A percentile compares a stretch with the other conserved stretches of the same genome.
Evolutionary conservation across 2,888 invertebrate genomes (phyloP).

Genomic region (Adelphocoris suturalis): DNA sequence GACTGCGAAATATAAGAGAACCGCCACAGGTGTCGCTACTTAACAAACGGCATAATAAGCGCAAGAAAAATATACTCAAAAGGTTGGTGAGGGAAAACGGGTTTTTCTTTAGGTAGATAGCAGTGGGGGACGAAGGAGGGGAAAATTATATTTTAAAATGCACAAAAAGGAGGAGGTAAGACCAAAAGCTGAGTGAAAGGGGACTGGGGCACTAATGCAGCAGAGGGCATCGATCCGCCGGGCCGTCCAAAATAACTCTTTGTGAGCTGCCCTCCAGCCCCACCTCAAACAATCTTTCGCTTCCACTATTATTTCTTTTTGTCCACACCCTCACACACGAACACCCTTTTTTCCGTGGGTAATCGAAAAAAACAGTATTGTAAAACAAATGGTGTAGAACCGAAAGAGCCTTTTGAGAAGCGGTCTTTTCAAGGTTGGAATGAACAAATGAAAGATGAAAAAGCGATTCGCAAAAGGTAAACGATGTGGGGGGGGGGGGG

Average conservation of each 20-base stretch:
- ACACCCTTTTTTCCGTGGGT: background rate
- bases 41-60: background rate
- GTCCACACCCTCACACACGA: background rate
- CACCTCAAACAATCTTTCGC: conserved; percentile 24
- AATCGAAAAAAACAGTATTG: background rate
- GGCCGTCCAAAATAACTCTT: conserved; percentile 4
- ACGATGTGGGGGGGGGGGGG: background rate
- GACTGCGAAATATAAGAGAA: background rate
- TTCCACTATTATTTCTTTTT: conserved; percentile 16
- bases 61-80: background rate
- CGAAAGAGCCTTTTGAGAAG: background rate
- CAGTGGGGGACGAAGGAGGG: background rate
- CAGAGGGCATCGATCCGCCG: conserved; percentile 52
- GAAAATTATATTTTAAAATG: conserved; percentile 19
- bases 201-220: conserved; percentile 49
- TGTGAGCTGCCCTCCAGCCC: conserved; percentile 5
- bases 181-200: conserved; percentile 17
- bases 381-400: conserved; percentile 20
- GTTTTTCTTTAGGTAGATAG: background rate
- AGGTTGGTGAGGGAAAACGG: background rate
- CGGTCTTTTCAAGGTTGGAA: conserved; percentile 1
- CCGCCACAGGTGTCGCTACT: conserved; percentile 24
- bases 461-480: background rate
- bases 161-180: background rate
- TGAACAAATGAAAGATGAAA: background rate